A percentile compares a stretch with the other conserved stretches of the same genome.
Evolutionary conservation across 2,888 invertebrate species (phyloP).

Genomic region (Allolobophora icterica): DNA sequence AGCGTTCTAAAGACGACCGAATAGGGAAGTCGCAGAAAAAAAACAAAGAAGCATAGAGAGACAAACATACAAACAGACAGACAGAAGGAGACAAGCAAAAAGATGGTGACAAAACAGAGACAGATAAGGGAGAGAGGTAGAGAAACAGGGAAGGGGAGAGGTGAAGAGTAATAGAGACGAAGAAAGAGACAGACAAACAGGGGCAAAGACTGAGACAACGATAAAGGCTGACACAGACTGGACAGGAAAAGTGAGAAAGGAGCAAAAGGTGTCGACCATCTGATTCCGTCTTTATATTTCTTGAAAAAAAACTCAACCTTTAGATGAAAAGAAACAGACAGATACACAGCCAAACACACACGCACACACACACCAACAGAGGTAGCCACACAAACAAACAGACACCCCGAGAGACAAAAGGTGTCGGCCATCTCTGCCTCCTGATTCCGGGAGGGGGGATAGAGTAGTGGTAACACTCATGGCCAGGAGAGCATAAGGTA

Average conservation of each 20-base stretch:
- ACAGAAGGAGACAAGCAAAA: neutral
- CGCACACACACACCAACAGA: neutral
- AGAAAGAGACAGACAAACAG: conserved; percentile 20
- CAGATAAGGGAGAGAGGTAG: neutral
- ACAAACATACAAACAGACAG: neutral
- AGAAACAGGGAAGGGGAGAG: neutral
- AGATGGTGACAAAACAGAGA: neutral
- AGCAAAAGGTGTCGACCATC: neutral
- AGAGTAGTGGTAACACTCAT: no score
- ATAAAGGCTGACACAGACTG: neutral
- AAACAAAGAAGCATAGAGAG: neutral
- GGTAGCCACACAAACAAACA: neutral
- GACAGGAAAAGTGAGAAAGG: neutral
- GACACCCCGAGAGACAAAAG: neutral
- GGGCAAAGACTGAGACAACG: neutral
- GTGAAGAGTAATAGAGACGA: neutral
- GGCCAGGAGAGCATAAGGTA: no score
- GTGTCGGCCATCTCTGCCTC: no score
- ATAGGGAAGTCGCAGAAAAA: neutral
- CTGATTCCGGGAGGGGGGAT: no score
- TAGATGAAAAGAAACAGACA: neutral
- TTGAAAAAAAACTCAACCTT: neutral
- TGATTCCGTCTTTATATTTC: neutral
- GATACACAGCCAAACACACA: neutral
- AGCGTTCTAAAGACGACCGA: neutral